These are phyloP conservation scores for Cephus sareptanus DNA, from an alignment of 2,888 invertebrate genomes.

Conservation along the genomic window DNA sequence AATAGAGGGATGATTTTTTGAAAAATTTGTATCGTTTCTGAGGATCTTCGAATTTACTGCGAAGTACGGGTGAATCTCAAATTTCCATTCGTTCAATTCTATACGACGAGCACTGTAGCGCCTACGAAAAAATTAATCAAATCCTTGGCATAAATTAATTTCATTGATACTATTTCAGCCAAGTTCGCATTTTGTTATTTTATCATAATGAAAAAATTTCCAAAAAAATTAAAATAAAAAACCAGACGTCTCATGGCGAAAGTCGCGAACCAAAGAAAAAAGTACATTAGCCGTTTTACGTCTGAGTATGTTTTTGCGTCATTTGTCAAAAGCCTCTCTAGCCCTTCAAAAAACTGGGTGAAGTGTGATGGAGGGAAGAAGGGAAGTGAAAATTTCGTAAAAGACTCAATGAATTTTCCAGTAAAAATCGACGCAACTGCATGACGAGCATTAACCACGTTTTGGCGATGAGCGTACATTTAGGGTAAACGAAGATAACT, in stretches of 20 bases:
- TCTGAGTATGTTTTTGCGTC: not conserved
- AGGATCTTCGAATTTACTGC: not conserved
- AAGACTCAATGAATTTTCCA: not conserved
- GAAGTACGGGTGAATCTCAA: not conserved
- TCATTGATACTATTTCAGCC: too few species aligned
- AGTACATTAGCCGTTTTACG: not conserved
- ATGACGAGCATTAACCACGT: not conserved
- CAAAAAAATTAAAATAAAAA: not conserved
- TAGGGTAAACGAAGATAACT: not conserved
- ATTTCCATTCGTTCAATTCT: not conserved
- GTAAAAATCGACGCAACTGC: not conserved
- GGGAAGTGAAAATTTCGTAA: not conserved
- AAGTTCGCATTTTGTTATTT: not conserved
- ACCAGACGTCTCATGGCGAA: not conserved
- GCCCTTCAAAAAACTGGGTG: not conserved
- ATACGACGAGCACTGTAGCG: not conserved
- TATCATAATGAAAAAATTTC: too few species aligned
- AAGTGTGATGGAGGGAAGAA: not conserved
- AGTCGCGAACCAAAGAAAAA: not conserved
- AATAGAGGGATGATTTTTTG: not conserved
- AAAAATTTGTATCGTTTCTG: not conserved
- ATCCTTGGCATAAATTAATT: too few species aligned
- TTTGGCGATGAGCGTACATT: not conserved
- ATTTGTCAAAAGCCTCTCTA: not conserved
- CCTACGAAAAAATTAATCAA: too few species aligned